Percentiles rank a stretch among this genome's conserved stretches.
phyloP scores from a whole-genome alignment of 1,140 invertebrate species.

The Drepana arcuata region DNA sequence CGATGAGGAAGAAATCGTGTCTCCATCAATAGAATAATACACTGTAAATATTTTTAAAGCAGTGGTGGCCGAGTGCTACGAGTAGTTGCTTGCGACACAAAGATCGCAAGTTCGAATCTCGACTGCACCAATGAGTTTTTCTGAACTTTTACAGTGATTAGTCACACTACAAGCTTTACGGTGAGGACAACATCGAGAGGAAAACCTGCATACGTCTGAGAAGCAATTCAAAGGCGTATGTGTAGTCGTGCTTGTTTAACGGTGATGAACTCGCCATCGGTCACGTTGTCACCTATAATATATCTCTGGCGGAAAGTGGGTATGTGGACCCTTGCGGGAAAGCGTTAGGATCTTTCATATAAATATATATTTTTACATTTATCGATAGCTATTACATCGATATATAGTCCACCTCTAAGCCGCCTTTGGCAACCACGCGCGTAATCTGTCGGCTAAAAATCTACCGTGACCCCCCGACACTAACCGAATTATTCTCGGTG shows the following conservation, averaged over 20 bases:
- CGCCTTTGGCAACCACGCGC: conserved; percentile 59
- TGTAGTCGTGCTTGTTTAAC: not conserved
- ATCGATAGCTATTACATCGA: conserved; percentile 14
- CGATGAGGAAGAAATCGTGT: conserved; percentile 3
- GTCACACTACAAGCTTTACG: too few relatives aligned
- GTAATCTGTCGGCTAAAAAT: conserved; percentile 56
- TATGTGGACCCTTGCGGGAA: not conserved
- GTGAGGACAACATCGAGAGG: too few relatives aligned
- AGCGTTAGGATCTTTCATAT: not conserved
- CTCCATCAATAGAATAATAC: not conserved
- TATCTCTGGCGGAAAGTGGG: not conserved
- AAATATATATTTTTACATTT: not conserved
- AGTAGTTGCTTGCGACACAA: not conserved
- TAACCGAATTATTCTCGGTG: conserved; percentile 62
- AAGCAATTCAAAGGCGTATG: too few relatives aligned
- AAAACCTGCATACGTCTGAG: too few relatives aligned
- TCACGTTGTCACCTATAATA: not conserved
- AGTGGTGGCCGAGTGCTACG: not conserved
- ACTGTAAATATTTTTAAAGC: not conserved
- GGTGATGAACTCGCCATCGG: not conserved
- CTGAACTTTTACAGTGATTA: too few relatives aligned
- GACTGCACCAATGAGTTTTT: not conserved
- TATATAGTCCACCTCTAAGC: conserved; percentile 26
- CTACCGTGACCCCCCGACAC: conserved; percentile 55
- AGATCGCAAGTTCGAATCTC: not conserved